Evolutionary conservation across 2,113 vertebrate species (phyloP).

Genomic region (Sander vitreus): DNA sequence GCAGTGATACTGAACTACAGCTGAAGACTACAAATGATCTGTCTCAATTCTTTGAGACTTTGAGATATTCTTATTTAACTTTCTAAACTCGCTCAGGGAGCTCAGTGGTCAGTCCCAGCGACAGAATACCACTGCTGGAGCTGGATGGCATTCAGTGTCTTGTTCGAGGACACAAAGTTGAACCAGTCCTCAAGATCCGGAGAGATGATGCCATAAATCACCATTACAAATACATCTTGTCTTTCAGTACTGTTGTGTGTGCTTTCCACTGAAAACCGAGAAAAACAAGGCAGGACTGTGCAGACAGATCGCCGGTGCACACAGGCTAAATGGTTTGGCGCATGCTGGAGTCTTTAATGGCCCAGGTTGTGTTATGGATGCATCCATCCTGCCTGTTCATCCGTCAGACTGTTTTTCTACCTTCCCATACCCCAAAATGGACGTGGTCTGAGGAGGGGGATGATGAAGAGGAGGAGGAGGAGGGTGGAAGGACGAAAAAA

Average conservation of each 20-base stretch:
- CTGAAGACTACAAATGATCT: too few species aligned
- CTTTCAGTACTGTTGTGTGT: neutral
- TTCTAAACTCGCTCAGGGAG: neutral
- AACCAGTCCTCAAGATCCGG: neutral
- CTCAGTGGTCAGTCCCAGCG: neutral
- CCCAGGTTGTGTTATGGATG: constrained; percentile 43
- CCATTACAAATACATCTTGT: constrained; percentile 1
- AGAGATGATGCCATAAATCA: neutral
- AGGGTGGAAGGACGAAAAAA: constrained; percentile 63
- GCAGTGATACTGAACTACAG: too few species aligned
- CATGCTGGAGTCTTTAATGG: constrained; percentile 17
- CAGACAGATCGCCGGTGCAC: constrained; percentile 36
- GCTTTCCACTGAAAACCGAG: constrained; percentile 40
- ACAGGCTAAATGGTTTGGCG: constrained; percentile 41
- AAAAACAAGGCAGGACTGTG: constrained; percentile 41
- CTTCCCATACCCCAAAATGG: constrained; percentile 70
- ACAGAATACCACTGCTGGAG: neutral
- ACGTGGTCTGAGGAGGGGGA: constrained; percentile 52
- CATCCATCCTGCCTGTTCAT: constrained; percentile 54
- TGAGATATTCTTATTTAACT: neutral
- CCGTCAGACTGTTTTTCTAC: constrained; percentile 66
- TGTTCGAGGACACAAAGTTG: constrained; percentile 2
- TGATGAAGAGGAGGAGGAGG: constrained; percentile 26
- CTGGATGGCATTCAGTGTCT: neutral
- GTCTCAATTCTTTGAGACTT: neutral